A percentile compares a stretch with the other conserved stretches of the same genome.
phyloP scores from a whole-genome alignment of 2,888 invertebrate species.

The Anorthoa munda region DNA sequence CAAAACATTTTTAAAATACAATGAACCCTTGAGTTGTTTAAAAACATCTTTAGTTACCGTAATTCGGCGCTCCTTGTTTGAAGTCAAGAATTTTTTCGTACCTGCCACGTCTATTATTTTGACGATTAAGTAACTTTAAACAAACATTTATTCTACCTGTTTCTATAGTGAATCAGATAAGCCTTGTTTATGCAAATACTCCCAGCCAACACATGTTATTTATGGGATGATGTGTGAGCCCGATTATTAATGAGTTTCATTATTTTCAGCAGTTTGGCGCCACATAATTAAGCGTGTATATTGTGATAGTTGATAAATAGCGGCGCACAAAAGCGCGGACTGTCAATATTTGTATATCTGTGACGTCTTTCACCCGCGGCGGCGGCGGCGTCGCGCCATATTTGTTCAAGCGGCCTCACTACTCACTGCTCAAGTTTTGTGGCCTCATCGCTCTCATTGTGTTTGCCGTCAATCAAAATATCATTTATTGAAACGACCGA shows the following conservation, averaged over 20 bases:
- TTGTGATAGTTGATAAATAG: constrained; percentile 61
- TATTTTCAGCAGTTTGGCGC: constrained; percentile 29
- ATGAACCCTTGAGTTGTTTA: not conserved
- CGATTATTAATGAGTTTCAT: constrained; percentile 23
- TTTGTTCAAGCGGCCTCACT: constrained; percentile 53
- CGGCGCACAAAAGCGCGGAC: constrained; percentile 68
- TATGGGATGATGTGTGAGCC: constrained; percentile 3
- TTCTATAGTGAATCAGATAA: constrained; percentile 34
- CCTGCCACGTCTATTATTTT: not conserved
- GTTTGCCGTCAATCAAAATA: constrained; percentile 51
- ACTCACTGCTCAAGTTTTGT: constrained; percentile 28
- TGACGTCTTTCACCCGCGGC: constrained; percentile 73
- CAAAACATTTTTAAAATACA: not conserved
- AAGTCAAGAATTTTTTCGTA: too few relatives aligned
- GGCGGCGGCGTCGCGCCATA: constrained; percentile 21
- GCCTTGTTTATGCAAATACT: constrained; percentile 15
- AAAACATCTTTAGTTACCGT: not conserved
- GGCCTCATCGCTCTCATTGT: constrained; percentile 47
- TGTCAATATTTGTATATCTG: constrained; percentile 78
- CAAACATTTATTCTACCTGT: not conserved
- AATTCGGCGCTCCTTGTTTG: not conserved
- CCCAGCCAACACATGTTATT: constrained; percentile 1
- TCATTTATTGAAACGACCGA: constrained; percentile 52
- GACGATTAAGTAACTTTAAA: not conserved
- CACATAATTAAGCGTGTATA: constrained; percentile 57